phyloP scores from a whole-genome alignment of 92 coral and sea anemone genomes.

The Palythoa grandis region DNA sequence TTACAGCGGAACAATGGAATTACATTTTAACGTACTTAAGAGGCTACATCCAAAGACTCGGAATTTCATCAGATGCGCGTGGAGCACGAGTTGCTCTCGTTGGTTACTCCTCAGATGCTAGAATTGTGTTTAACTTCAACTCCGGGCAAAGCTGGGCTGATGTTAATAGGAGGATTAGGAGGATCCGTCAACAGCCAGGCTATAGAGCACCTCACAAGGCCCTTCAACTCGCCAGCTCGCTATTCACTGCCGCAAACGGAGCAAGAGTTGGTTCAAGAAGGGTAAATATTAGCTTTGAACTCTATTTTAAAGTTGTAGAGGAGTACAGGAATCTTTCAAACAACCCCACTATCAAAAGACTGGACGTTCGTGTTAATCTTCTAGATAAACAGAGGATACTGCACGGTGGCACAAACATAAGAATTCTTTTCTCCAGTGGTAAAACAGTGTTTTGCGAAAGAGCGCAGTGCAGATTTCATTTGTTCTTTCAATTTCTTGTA shows the following conservation, averaged over 20 bases:
- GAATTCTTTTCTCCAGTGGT: too few relatives aligned
- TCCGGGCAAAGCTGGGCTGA: conserved; percentile 14
- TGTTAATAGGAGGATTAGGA: neutral
- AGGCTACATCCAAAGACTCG: neutral
- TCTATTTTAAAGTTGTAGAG: neutral
- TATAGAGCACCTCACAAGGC: conserved; percentile 17
- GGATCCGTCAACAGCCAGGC: neutral
- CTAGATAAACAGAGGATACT: too few relatives aligned
- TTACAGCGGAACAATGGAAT: conserved; percentile 1
- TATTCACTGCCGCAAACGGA: conserved; percentile 15
- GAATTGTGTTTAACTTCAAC: conserved; percentile 10
- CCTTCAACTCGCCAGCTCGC: conserved; percentile 10
- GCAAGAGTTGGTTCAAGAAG: conserved; percentile 24
- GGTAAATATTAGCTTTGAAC: neutral
- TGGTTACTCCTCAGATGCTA: conserved; percentile 23
- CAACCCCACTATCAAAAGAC: too few relatives aligned
- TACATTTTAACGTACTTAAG: conserved; percentile 14
- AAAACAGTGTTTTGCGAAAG: too few relatives aligned
- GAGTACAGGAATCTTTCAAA: neutral
- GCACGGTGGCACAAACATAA: too few relatives aligned
- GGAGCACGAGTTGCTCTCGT: conserved; percentile 33
- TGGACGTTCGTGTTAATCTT: too few relatives aligned
- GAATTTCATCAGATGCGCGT: conserved; percentile 4
- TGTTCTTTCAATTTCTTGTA: too few relatives aligned
- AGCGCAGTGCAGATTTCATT: too few relatives aligned